These are phyloP conservation scores for Cynopterus brachyotis DNA, from an alignment of 2,113 vertebrate genomes.

Conservation along the genomic window DNA sequence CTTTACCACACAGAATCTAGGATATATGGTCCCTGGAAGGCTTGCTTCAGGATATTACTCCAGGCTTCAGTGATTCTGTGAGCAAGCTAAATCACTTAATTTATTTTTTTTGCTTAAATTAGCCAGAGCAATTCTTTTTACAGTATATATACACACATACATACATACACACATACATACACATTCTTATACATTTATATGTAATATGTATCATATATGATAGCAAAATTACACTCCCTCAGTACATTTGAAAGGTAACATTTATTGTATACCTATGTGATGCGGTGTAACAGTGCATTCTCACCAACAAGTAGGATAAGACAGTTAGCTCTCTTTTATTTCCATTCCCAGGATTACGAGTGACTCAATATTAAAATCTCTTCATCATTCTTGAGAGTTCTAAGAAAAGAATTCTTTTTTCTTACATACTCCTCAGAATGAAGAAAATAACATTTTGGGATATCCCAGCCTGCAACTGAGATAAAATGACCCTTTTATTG, in stretches of 20 bases:
- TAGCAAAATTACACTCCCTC: background rate
- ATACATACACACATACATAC: background rate
- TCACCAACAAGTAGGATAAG: background rate
- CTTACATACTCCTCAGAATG: background rate
- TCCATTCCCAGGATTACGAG: fast-evolving
- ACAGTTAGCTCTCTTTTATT: background rate
- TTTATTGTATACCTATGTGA: background rate
- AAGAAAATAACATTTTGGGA: background rate
- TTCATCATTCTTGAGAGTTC: background rate
- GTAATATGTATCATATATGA: background rate
- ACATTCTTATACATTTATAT: background rate
- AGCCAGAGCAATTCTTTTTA: background rate
- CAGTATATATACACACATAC: background rate
- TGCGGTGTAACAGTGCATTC: background rate
- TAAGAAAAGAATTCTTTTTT: background rate
- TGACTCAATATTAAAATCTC: background rate
- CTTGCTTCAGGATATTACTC: background rate
- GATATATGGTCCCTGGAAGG: background rate
- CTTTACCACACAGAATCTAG: background rate
- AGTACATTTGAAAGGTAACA: background rate
- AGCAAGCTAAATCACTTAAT: background rate
- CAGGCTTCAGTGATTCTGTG: background rate
- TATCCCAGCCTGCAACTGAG: background rate
- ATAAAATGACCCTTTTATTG: background rate
- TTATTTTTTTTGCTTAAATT: background rate